A percentile compares a stretch with the other conserved stretches of the same genome.
phyloP scores from a whole-genome alignment of 1,140 invertebrate species.

The Drosophila santomea region DNA sequence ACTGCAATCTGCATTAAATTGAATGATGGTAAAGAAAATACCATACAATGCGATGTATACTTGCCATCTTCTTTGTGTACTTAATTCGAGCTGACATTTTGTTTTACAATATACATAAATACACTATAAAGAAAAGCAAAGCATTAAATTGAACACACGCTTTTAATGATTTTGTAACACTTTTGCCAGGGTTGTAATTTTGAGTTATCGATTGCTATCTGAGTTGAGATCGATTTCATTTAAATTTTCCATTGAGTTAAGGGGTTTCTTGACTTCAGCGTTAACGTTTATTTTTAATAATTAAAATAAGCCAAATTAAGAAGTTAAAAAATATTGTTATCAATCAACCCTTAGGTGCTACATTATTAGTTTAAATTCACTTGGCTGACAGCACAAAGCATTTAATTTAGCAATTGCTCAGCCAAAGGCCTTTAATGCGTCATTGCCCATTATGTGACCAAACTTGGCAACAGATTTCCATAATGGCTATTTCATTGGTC shows the following conservation, averaged over 20 bases:
- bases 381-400: not conserved
- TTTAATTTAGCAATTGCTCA: slow-evolving; percentile 5
- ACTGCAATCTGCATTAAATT: not conserved
- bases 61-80: slow-evolving; percentile 4
- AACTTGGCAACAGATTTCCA: slow-evolving; percentile 74
- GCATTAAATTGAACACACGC: no score
- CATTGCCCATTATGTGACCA: slow-evolving; percentile 62
- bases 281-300: no score
- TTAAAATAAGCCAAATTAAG: no score
- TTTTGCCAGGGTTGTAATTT: not conserved
- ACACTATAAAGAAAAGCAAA: not conserved
- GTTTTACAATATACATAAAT: no score
- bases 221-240: not conserved
- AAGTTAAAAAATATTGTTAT: no score
- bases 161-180: not conserved
- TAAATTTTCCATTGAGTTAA: not conserved
- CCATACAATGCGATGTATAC: not conserved
- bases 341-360: no score
- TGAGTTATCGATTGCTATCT: not conserved
- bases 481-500: slow-evolving; percentile 76
- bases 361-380: no score
- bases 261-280: no score
- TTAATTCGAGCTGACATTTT: not conserved
- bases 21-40: not conserved
- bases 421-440: slow-evolving; percentile 40